Base-by-base conservation (phyloP, 2,797 vertebrate genomes). In the Poeciliopsis presidionis region DNA sequence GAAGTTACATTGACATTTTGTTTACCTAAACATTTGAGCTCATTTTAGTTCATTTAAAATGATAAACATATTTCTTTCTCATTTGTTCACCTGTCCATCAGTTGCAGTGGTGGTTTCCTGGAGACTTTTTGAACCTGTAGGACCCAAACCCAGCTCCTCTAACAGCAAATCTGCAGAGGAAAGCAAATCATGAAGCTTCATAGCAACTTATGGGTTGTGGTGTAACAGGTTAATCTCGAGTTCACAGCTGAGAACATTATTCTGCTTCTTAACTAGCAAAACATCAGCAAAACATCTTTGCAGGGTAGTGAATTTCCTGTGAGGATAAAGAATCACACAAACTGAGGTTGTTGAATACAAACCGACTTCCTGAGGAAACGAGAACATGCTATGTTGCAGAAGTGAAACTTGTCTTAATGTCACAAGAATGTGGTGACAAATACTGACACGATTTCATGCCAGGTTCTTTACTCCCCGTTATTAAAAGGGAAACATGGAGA, bases 81-180 rank as follows among this genome's bases (percentile, higher is more conserved):
- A 33, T 61, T 61, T 11, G 51, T 51, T 89, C 75, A 94, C 94
- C 88, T 92, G 74, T 63, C 18, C 57, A 72, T 39, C 46, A 28
- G 76, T 13, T 80, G 74, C 2, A 67, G 77, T 55, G 6, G 16
- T 78, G 71, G 67, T 82, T 65, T 36, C 84, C 46, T 46, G 13
- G 33, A 51, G 55, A 2, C 9, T 36, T 55, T 79, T 46, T 59
- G 83, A 78, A 45, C 59, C 59, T 18, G 55, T 43, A 43, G 92
- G 16, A 76, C 63, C 88, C 41, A 88, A 7, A 13, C 91, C 92
- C 79, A 96, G 76, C 83, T 96, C 94, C 74, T 94, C 91, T 74
- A 96, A 76, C 74, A 96, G 89, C 76, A 90, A 76, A 88, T 96
- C 95, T 95, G 84, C 30, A 22, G 59, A 46, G 16, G 53, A 46